Conservation (phyloP, 2,888 invertebrate species). For the Phalera bucephala region DNA sequence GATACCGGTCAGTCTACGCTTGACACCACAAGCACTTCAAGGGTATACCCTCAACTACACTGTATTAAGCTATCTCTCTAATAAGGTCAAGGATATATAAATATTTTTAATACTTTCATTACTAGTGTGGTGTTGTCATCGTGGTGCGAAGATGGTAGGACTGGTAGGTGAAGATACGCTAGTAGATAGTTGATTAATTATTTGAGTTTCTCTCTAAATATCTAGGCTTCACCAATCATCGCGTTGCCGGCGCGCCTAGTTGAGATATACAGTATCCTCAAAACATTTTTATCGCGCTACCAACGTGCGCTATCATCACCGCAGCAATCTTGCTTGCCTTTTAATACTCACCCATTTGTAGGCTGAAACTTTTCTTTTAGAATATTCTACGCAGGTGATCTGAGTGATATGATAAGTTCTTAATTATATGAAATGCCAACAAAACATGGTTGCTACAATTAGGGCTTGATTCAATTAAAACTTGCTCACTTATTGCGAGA, state of each 20-base stretch:
- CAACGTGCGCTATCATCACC: constrained; percentile 2
- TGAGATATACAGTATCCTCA: constrained; percentile 1
- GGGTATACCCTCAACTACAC: too few species aligned
- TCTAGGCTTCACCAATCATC: neutral
- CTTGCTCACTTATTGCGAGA: neutral
- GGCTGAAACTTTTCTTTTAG: neutral
- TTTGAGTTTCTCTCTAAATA: neutral
- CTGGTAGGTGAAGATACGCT: too few species aligned
- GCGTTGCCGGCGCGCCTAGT: neutral
- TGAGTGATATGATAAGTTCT: too few species aligned
- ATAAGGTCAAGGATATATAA: too few species aligned
- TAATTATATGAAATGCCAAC: neutral
- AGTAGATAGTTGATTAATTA: too few species aligned
- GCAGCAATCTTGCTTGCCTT: neutral
- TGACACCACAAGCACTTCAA: too few species aligned
- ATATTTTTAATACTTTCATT: too few species aligned
- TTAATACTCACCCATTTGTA: neutral
- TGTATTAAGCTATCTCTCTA: too few species aligned
- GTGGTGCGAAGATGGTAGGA: too few species aligned
- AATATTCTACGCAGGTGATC: too few species aligned
- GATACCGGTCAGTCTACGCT: too few species aligned
- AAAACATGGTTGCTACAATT: neutral
- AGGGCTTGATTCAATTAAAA: neutral
- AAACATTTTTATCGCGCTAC: neutral
- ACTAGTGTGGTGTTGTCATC: too few species aligned